Base-by-base conservation (phyloP, 2,888 invertebrate species). In the Drosophila percnosoma region DNA sequence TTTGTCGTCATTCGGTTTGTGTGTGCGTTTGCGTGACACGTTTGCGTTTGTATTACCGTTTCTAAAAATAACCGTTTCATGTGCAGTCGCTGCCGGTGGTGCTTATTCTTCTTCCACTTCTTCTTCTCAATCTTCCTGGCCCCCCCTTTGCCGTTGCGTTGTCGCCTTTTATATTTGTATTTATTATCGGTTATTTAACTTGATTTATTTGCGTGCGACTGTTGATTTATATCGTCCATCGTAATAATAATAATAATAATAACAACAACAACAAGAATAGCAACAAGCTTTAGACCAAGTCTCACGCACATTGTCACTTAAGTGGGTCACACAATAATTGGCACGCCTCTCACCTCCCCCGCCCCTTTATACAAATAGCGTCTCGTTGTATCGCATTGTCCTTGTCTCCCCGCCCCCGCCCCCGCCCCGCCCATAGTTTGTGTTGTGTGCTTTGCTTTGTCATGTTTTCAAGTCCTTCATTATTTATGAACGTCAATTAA, bases 161-260 rank as follows among this genome's bases (percentile, higher is more conserved):
- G 69, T 61, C 62, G 59, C 51, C 54, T 58, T 68, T 54, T 71
- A 67, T 72, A 65, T 73, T 64, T 81, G 80, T 86, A 83, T 87
- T 89, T 82, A 80, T 89, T 87, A 89, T 87, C 87, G 86, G 81
- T 87, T 89, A 83, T 87, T 89, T 85, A 84, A 87, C 80, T 78
- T 89, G 87, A 87, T 89, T 87, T 87, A 89, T 89, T 89, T 87
- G 89, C 87, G 83, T 87, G 86, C 82, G 73, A 80, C 87, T 83
- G 80, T 82, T 87, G 83, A 89, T 89, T 87, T 87, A 82, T 89
- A 78, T 85, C 73, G 79, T 78, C 38, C 68, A 64, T 69, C 73
- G 54, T 59, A 54, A 68, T 60, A 79, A 62, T 55, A 66, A 67
- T 40, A 66, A 61, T n/a, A 63, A 63, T 10, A 66, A 55, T 10